Conservation (phyloP, 2,797 vertebrate species). For the Hirundo rustica region DNA sequence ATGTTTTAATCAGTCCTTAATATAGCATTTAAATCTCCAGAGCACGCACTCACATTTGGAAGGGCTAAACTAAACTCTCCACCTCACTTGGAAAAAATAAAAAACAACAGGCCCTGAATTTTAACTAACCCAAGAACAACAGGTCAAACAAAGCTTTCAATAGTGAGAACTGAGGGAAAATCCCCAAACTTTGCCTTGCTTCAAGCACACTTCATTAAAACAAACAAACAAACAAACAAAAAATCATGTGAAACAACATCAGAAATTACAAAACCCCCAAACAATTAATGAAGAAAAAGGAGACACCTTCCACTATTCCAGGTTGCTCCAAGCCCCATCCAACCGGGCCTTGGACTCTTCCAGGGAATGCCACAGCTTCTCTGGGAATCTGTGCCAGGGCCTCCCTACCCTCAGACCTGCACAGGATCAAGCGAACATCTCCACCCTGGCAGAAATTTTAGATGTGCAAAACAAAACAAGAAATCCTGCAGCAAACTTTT, state of each 20-base stretch:
- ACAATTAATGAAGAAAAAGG: neutral
- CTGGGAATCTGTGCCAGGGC: neutral
- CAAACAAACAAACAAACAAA: neutral
- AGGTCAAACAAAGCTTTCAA: neutral
- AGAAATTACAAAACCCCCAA: neutral
- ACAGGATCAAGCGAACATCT: neutral
- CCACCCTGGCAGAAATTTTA: neutral
- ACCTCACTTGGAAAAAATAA: neutral
- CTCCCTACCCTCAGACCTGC: neutral
- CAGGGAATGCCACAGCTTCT: neutral
- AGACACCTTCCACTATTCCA: neutral
- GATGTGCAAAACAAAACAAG: neutral
- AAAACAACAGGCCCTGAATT: neutral
- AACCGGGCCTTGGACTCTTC: neutral
- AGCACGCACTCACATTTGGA: neutral
- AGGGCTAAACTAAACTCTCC: neutral
- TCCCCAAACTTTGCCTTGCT: neutral
- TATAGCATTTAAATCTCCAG: neutral
- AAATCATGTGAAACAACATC: neutral
- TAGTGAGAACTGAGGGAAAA: neutral
- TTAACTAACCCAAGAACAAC: neutral
- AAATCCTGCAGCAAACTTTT: neutral
- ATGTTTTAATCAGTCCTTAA: slow-evolving; percentile 26
- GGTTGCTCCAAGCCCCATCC: neutral
- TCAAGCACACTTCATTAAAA: neutral